Conservation (phyloP, 2,797 vertebrate genomes). For the Amphiprion clarkii region DNA sequence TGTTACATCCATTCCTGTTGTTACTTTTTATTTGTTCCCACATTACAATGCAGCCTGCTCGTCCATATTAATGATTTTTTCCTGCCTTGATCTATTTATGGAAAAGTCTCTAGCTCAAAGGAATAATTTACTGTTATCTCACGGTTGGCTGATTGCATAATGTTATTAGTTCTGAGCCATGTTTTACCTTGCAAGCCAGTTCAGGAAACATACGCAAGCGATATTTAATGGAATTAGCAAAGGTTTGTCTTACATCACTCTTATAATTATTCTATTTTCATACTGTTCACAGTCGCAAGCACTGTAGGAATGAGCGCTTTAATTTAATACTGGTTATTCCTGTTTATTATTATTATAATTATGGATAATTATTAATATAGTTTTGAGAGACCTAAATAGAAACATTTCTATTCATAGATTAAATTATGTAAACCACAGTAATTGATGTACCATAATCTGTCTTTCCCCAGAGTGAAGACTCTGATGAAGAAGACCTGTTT, state of each 20-base stretch:
- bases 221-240: not conserved
- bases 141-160: slow-evolving; percentile 44
- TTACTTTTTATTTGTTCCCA: slow-evolving; percentile 48
- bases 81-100: slow-evolving; percentile 47
- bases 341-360: not conserved
- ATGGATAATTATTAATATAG: not conserved
- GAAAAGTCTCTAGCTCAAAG: slow-evolving; percentile 41
- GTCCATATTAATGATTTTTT: slow-evolving; percentile 33
- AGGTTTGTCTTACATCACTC: not conserved
- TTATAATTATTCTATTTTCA: not conserved
- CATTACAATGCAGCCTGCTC: slow-evolving; percentile 48
- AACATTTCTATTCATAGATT: slow-evolving; percentile 1
- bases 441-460: slow-evolving; percentile 15
- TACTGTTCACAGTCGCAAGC: not conserved
- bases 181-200: not conserved
- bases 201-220: not conserved
- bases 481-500: slow-evolving; percentile 97
- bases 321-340: not conserved
- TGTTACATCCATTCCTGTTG: slow-evolving; percentile 42
- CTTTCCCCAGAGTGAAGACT: slow-evolving; percentile 93
- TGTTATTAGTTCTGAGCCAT: slow-evolving; percentile 42
- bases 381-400: not conserved
- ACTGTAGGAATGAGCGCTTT: not conserved
- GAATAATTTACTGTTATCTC: slow-evolving; percentile 60
- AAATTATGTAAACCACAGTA: slow-evolving; percentile 10